These are phyloP conservation scores for Plebejus argus DNA, from an alignment of 2,888 invertebrate genomes.

Conservation along the genomic window DNA sequence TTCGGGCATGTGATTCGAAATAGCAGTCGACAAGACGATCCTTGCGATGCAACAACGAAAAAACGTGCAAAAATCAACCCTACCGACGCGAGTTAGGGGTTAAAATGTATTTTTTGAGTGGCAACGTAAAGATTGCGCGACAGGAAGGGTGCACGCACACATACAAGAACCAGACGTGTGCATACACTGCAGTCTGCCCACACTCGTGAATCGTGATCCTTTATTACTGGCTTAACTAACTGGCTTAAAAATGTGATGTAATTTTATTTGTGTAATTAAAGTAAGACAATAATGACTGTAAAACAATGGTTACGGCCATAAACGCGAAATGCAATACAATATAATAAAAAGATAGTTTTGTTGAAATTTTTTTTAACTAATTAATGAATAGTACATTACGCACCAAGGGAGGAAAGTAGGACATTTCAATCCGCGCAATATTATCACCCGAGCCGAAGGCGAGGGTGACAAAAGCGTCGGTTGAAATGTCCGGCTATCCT, in stretches of 20 bases:
- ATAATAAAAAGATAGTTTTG: neutral
- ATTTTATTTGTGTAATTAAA: conserved; percentile 21
- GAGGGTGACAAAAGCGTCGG: too few species aligned
- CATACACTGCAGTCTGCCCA: conserved; percentile 66
- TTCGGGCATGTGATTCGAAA: conserved; percentile 66
- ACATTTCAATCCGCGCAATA: too few species aligned
- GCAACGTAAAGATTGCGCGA: conserved; percentile 52
- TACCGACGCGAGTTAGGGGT: conserved; percentile 41
- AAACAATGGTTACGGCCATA: neutral
- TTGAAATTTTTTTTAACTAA: too few species aligned
- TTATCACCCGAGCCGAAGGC: too few species aligned
- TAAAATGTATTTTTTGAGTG: conserved; percentile 25
- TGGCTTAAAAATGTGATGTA: conserved; percentile 29
- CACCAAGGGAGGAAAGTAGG: too few species aligned
- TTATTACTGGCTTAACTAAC: conserved; percentile 40
- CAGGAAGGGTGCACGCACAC: conserved; percentile 76
- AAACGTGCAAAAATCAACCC: conserved; percentile 45
- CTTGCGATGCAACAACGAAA: conserved; percentile 36
- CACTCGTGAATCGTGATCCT: conserved; percentile 50
- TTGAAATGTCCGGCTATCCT: too few species aligned
- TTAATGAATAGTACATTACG: too few species aligned
- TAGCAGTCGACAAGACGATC: conserved; percentile 55
- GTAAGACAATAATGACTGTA: neutral
- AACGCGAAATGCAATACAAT: neutral
- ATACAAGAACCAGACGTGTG: conserved; percentile 52